Percentiles rank a stretch among this genome's conserved stretches.
Evolutionary conservation across 2,797 vertebrate genomes (phyloP).

Genomic region (Sebastes taczanowskii): DNA sequence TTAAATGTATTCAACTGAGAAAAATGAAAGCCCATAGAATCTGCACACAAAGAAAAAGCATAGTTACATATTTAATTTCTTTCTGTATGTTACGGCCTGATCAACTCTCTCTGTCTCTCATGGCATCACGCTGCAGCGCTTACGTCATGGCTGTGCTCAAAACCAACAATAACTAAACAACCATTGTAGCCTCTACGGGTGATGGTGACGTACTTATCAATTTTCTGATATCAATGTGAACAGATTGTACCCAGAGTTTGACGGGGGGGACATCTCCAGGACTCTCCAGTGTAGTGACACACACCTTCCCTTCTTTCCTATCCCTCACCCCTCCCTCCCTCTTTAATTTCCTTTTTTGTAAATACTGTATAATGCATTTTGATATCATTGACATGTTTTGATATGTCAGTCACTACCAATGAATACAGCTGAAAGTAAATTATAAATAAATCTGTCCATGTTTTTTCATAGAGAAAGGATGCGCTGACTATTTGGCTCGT

Average conservation of each 20-base stretch:
- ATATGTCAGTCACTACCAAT: slow-evolving; percentile 87
- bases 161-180: slow-evolving; percentile 52
- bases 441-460: slow-evolving; percentile 84
- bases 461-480: slow-evolving; percentile 78
- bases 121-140: slow-evolving; percentile 41
- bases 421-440: slow-evolving; percentile 86
- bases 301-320: slow-evolving; percentile 50
- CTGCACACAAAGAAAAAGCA: slow-evolving; percentile 60
- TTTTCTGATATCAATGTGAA: slow-evolving; percentile 71
- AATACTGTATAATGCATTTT: slow-evolving; percentile 88
- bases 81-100: slow-evolving; percentile 45
- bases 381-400: slow-evolving; percentile 88
- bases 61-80: slow-evolving; percentile 55
- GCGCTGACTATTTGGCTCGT: slow-evolving; percentile 71
- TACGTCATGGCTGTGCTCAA: slow-evolving; percentile 38
- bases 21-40: slow-evolving; percentile 63
- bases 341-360: slow-evolving; percentile 76
- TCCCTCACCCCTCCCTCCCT: slow-evolving; percentile 22
- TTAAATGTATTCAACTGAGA: slow-evolving; percentile 49
- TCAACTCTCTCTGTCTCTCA: slow-evolving; percentile 35
- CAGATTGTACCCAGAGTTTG: slow-evolving; percentile 56
- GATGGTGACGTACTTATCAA: slow-evolving; percentile 49
- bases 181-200: slow-evolving; percentile 54
- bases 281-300: slow-evolving; percentile 55
- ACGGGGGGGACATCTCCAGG: slow-evolving; percentile 59